A percentile compares a stretch with the other conserved stretches of the same genome.
Evolutionary conservation across 2,888 invertebrate species (phyloP).

Genomic region (Drosophila nr. perissopoda): DNA sequence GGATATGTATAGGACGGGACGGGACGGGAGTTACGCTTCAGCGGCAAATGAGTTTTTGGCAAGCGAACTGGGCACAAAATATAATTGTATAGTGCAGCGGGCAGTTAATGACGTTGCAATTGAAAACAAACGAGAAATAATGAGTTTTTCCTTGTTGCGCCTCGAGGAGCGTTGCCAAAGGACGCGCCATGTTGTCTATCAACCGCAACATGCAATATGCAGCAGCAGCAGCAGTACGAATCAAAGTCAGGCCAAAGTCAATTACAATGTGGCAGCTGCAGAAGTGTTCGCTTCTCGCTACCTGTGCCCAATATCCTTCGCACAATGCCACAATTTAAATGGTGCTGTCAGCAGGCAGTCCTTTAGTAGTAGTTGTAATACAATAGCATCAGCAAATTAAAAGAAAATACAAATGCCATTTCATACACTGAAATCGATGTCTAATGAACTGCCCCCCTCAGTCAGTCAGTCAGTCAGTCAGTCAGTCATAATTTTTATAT

Average conservation of each 20-base stretch:
- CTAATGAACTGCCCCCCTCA: slow-evolving; percentile 57
- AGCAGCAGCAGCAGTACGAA: slow-evolving; percentile 30
- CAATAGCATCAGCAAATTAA: slow-evolving; percentile 64
- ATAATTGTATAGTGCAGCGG: slow-evolving; percentile 61
- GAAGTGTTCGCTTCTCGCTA: slow-evolving; percentile 18
- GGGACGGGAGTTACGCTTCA: slow-evolving; percentile 43
- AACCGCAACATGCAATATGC: slow-evolving; percentile 65
- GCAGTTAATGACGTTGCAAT: slow-evolving; percentile 77
- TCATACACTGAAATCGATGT: slow-evolving; percentile 51
- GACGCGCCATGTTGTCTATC: slow-evolving; percentile 70
- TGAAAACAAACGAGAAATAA: slow-evolving; percentile 78
- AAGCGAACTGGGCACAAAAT: slow-evolving; percentile 27
- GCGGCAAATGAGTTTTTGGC: slow-evolving; percentile 66
- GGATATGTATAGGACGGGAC: not conserved
- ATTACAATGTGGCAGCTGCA: slow-evolving; percentile 64
- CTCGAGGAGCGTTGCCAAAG: slow-evolving; percentile 51
- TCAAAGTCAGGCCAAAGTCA: slow-evolving; percentile 68
- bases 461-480: not conserved
- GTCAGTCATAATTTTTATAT: slow-evolving; percentile 25
- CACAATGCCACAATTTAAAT: slow-evolving; percentile 71
- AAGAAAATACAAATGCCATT: slow-evolving; percentile 66
- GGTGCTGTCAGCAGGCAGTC: slow-evolving; percentile 73
- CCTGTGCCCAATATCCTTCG: slow-evolving; percentile 50
- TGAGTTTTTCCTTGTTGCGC: slow-evolving; percentile 56
- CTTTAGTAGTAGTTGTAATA: slow-evolving; percentile 16